Base-by-base conservation (phyloP, 2,888 invertebrate genomes). In the Dynastes grantii region DNA sequence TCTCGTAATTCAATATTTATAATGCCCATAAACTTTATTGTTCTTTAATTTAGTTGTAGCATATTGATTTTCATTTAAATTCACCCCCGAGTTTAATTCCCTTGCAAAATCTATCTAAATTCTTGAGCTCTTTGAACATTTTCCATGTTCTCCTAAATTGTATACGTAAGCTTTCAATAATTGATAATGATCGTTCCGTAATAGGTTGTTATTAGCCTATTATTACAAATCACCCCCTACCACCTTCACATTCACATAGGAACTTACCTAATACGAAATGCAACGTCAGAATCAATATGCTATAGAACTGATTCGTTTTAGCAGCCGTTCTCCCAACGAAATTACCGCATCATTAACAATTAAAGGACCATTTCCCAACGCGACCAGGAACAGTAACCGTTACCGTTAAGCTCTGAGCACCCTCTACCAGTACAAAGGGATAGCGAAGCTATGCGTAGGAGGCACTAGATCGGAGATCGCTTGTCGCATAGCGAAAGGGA, bases 301-400 rank as follows among this genome's bases (percentile, higher is more conserved):
- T 40, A 37, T 67, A 45, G n/a, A 16, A 45, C n/a, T 67, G 37
- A 67, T 67, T 67, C 37, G 13, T 2, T 16, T 13, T 32, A 63
- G n/a, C 13, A 63, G 11, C 63, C 63, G 32, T 63, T 63, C 27
- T 29, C 29, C 45, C 45, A 45, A 16, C 55, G 16, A 22, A 67
- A 67, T 45, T 45, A 67, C 65, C 22, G 65, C 45, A 67, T 45
- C 65, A 67, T 67, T 67, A 67, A 67, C 45, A 67, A 67, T 67
- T 67, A 67, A 67, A 22, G 40, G 8, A 67, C 45, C 65, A 37
- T 67, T 45, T 40, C 22, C 65, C 45, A 22, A 45, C 40, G 40
- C 45, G 9, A 9, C 22, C 55, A 45, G 22, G 45, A 67, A 49
- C 65, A 67, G 49, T 67, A 67, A 67, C 65, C 65, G 65, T 67